phyloP scores from a whole-genome alignment of 1,140 invertebrate genomes.

The Euschistus heros region DNA sequence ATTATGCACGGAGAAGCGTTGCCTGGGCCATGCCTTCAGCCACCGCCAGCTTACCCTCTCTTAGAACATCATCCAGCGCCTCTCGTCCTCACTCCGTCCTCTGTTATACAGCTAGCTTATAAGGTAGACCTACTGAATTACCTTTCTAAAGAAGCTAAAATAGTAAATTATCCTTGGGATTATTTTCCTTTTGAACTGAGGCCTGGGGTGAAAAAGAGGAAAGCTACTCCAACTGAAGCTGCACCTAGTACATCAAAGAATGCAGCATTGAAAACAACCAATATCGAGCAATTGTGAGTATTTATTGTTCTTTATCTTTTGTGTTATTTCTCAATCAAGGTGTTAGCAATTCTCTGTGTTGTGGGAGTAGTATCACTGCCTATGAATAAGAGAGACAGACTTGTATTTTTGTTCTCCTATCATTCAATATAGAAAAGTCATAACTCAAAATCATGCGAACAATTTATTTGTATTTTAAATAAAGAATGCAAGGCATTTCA shows the following conservation, averaged over 20 bases:
- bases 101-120: constrained; percentile 6
- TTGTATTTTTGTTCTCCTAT: too few species aligned
- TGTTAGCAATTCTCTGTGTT: too few species aligned
- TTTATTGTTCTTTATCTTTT: neutral
- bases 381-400: too few species aligned
- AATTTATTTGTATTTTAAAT: too few species aligned
- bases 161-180: constrained; percentile 24
- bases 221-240: neutral
- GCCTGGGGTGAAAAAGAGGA: constrained; percentile 18
- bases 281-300: constrained; percentile 22
- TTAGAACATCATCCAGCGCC: constrained; percentile 48
- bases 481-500: too few species aligned
- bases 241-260: neutral
- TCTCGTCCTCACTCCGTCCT: constrained; percentile 22
- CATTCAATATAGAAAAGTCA: too few species aligned
- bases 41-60: constrained; percentile 54
- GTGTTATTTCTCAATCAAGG: too few species aligned
- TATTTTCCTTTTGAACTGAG: constrained; percentile 25
- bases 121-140: constrained; percentile 22
- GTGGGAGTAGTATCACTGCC: too few species aligned
- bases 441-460: too few species aligned
- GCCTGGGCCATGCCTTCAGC: constrained; percentile 47
- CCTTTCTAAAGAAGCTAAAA: constrained; percentile 15
- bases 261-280: constrained; percentile 13
- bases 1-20: constrained; percentile 47